Evolutionary conservation across 2,888 invertebrate genomes (phyloP).

Genomic region (Leucophora obtusa): DNA sequence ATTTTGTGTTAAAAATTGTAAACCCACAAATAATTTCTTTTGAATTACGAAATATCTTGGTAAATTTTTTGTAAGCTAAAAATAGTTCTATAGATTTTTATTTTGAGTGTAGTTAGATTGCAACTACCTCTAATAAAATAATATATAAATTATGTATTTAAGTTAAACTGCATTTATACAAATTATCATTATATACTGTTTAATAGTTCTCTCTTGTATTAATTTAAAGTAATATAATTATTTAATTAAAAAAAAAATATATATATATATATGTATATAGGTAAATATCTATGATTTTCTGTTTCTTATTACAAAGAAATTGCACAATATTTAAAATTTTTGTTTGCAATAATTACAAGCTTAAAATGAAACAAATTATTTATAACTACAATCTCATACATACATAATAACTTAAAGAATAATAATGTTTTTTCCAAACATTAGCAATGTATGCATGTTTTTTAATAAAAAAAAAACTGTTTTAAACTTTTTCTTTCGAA

Average conservation of each 20-base stretch:
- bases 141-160: no score
- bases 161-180: not conserved
- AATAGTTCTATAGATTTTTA: no score
- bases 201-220: slow-evolving; percentile 5
- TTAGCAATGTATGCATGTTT: not conserved
- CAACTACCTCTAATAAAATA: no score
- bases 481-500: slow-evolving; percentile 29
- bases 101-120: no score
- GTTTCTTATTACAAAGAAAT: slow-evolving; percentile 50
- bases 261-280: not conserved
- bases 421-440: not conserved
- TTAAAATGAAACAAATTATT: slow-evolving; percentile 16
- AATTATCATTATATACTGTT: not conserved
- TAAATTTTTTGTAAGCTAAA: no score
- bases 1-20: no score
- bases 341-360: slow-evolving; percentile 54
- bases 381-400: slow-evolving; percentile 41
- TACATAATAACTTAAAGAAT: slow-evolving; percentile 30
- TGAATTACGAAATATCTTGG: no score
- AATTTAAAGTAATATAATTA: not conserved
- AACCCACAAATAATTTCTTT: no score
- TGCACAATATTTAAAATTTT: slow-evolving; percentile 48
- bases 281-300: not conserved
- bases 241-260: slow-evolving; percentile 1
- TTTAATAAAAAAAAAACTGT: not conserved